Evolutionary conservation across 1,140 invertebrate genomes (phyloP).

Genomic region (Drosophila repleta): DNA sequence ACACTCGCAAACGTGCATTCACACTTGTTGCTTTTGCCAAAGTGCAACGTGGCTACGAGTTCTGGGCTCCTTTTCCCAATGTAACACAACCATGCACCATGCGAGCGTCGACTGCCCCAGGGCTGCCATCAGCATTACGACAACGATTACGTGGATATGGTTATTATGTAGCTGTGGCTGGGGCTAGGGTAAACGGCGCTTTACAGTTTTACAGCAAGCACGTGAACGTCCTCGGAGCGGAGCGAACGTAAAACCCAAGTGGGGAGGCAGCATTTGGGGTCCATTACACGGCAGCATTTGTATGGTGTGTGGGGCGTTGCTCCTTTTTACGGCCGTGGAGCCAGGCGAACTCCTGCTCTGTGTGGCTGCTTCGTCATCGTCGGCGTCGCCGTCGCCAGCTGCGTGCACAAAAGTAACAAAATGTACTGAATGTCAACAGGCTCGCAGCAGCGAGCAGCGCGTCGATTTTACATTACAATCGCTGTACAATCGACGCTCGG

Average conservation of each 20-base stretch:
- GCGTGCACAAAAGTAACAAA: slow-evolving; percentile 83
- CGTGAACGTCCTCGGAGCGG: slow-evolving; percentile 12
- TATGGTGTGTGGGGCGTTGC: background rate
- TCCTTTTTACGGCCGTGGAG: slow-evolving; percentile 34
- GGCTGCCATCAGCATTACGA: slow-evolving; percentile 67
- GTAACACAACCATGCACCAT: slow-evolving; percentile 84
- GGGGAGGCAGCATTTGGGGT: slow-evolving; percentile 7
- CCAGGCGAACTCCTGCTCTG: slow-evolving; percentile 27
- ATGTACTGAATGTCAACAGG: slow-evolving; percentile 84
- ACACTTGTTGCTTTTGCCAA: slow-evolving; percentile 40
- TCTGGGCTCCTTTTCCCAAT: slow-evolving; percentile 83
- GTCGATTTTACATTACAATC: slow-evolving; percentile 80
- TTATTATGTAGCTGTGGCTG: slow-evolving; percentile 2
- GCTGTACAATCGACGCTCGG: slow-evolving; percentile 52
- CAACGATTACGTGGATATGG: slow-evolving; percentile 52
- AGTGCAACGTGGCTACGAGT: slow-evolving; percentile 75
- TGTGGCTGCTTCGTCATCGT: slow-evolving; percentile 18
- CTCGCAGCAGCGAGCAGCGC: slow-evolving; percentile 62
- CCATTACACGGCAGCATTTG: slow-evolving; percentile 23
- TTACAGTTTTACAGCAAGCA: slow-evolving; percentile 40
- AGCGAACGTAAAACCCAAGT: background rate
- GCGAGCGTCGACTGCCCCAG: slow-evolving; percentile 74
- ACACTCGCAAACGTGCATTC: background rate
- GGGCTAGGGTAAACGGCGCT: slow-evolving; percentile 17
- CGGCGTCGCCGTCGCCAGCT: slow-evolving; percentile 49